phyloP scores from a whole-genome alignment of 2,797 vertebrate species.

The Brachyrhaphis roseni region DNA sequence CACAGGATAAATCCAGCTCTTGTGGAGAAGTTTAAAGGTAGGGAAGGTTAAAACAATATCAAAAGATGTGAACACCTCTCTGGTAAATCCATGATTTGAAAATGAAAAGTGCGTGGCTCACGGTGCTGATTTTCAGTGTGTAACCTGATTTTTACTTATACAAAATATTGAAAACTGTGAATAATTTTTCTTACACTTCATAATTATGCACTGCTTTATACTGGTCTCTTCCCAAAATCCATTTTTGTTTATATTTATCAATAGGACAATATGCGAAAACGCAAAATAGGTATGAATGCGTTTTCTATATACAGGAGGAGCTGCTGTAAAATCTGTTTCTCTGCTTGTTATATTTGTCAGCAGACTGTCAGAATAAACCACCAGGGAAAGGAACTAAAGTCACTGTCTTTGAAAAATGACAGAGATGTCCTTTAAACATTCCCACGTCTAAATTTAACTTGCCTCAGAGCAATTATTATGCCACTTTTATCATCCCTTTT shows the following conservation, averaged over 20 bases:
- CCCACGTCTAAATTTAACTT: slow-evolving; percentile 71
- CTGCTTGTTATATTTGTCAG: slow-evolving; percentile 45
- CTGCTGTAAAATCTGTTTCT: slow-evolving; percentile 18
- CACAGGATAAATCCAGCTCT: not conserved
- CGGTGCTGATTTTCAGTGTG: not conserved
- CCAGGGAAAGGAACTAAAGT: slow-evolving; percentile 46
- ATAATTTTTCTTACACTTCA: not conserved
- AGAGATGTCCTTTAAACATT: slow-evolving; percentile 66
- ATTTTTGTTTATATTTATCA: not conserved
- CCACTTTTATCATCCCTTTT: slow-evolving; percentile 59
- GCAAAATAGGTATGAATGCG: not conserved
- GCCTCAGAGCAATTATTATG: slow-evolving; percentile 62
- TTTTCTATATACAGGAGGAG: not conserved
- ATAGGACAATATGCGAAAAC: not conserved
- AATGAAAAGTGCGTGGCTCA: not conserved
- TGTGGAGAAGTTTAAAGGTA: not conserved
- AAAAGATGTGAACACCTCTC: not conserved
- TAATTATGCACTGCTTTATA: not conserved
- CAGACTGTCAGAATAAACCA: slow-evolving; percentile 43
- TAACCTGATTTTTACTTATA: not conserved
- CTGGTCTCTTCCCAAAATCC: not conserved
- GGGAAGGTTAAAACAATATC: not conserved
- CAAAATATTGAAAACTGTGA: not conserved
- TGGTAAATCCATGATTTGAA: not conserved
- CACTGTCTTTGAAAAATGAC: slow-evolving; percentile 59